Conservation (phyloP, 2,797 vertebrate species). For the Tapera naevia region DNA sequence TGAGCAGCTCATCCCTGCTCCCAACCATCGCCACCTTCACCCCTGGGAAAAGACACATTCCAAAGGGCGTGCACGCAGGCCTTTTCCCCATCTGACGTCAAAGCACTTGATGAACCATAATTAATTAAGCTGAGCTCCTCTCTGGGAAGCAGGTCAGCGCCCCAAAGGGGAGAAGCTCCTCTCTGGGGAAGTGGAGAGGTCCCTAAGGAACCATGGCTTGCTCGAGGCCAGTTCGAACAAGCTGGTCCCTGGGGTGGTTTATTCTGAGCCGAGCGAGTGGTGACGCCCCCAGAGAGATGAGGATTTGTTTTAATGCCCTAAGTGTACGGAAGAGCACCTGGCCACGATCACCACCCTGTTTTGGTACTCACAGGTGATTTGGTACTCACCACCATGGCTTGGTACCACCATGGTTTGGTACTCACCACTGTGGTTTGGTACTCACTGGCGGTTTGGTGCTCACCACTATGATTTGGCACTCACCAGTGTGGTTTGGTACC, state of each 20-base stretch:
- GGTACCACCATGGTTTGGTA: no score
- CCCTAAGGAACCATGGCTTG: neutral
- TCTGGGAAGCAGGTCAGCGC: neutral
- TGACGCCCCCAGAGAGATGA: rapidly evolving
- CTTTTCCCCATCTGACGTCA: neutral
- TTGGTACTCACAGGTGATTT: no score
- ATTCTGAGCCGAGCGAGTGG: neutral
- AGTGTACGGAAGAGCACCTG: no score
- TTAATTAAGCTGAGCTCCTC: neutral
- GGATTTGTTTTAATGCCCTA: neutral
- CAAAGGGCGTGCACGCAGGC: rapidly evolving
- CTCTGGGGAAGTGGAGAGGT: rapidly evolving
- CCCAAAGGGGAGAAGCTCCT: neutral
- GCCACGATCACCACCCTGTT: no score
- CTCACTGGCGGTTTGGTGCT: no score
- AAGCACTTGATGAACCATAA: neutral
- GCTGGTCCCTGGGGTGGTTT: rapidly evolving
- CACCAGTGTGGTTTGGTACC: no score
- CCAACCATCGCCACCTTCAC: neutral
- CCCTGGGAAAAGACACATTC: neutral
- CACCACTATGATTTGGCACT: no score
- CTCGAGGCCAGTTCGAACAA: neutral
- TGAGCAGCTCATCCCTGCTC: neutral
- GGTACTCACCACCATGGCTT: no score
- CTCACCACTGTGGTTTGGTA: no score